Evolutionary conservation across 2,797 vertebrate genomes (phyloP).

Genomic region (Yasuhikotakia modesta): DNA sequence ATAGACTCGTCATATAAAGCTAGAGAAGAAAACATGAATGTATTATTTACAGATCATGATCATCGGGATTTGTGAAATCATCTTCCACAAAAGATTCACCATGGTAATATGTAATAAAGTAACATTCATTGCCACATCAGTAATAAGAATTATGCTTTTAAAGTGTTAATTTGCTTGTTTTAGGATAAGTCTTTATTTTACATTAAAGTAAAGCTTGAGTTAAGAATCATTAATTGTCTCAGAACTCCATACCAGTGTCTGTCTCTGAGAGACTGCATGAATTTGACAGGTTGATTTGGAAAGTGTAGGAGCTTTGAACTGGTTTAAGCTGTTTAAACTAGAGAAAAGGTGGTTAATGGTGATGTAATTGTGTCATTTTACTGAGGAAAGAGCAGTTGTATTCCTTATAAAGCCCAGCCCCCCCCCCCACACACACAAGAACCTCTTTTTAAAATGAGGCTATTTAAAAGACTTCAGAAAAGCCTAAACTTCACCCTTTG

Average conservation of each 20-base stretch:
- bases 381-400: constrained; percentile 46
- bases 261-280: constrained; percentile 7
- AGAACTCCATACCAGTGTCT: not conserved
- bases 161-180: not conserved
- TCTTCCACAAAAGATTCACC: no score
- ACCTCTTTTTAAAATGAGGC: no score
- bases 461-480: no score
- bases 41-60: not conserved
- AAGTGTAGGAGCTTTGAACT: constrained; percentile 24
- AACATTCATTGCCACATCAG: no score
- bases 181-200: not conserved
- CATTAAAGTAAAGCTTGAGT: not conserved
- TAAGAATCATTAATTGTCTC: not conserved
- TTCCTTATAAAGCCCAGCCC: constrained; percentile 50
- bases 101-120: no score
- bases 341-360: constrained; percentile 41
- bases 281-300: not conserved
- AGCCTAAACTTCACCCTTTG: no score
- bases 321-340: constrained; percentile 44
- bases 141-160: no score
- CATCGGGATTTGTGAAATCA: not conserved
- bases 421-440: constrained; percentile 3
- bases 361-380: constrained; percentile 59
- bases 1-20: not conserved
- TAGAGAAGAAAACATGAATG: not conserved